Conservation (phyloP, 2,113 vertebrate species). For the Lasiurus cinereus region DNA sequence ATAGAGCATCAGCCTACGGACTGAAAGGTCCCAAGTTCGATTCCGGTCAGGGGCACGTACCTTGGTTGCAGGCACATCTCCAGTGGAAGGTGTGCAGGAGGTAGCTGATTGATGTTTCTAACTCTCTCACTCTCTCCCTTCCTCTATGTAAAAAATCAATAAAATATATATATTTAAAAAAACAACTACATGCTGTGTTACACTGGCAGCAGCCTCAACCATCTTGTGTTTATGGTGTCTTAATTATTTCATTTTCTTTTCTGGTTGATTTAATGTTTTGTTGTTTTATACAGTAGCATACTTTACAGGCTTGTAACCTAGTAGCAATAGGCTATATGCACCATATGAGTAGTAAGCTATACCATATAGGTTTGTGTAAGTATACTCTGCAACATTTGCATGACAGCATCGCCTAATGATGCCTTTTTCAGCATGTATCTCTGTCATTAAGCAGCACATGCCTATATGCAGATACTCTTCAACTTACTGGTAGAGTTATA, state of each 20-base stretch:
- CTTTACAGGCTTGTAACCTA: background rate
- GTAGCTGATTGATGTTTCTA: too few species aligned
- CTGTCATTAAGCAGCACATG: background rate
- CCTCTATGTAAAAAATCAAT: too few species aligned
- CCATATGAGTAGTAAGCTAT: background rate
- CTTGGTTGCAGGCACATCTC: too few species aligned
- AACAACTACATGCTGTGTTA: background rate
- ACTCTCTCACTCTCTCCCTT: too few species aligned
- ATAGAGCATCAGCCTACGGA: too few species aligned
- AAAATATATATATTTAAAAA: too few species aligned
- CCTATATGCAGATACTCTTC: background rate
- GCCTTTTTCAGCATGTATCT: background rate
- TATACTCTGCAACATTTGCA: background rate
- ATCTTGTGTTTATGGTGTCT: background rate
- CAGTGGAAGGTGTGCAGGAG: too few species aligned
- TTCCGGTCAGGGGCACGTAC: too few species aligned
- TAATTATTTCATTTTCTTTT: background rate
- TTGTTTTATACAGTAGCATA: background rate
- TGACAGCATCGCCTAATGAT: background rate
- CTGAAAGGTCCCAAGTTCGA: too few species aligned
- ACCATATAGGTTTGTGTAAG: background rate
- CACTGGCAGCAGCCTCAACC: background rate
- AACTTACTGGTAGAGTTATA: background rate
- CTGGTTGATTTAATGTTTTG: background rate
- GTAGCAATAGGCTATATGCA: background rate